Evolutionary conservation across 2,113 vertebrate species (phyloP).

Genomic region (Lanius collurio): DNA sequence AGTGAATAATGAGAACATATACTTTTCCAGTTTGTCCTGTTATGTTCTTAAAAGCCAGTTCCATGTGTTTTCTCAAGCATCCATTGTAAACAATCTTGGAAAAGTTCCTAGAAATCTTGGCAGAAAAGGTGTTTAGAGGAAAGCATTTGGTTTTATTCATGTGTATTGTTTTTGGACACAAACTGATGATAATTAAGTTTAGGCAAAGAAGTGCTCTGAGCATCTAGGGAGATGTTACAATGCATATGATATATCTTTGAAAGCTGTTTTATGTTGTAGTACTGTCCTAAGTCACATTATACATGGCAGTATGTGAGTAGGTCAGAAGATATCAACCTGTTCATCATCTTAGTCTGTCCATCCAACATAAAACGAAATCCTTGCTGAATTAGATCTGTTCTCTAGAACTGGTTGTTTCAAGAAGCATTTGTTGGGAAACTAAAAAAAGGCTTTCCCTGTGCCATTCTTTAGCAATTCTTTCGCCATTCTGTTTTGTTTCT

Average conservation of each 20-base stretch:
- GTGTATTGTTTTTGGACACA: neutral
- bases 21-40: neutral
- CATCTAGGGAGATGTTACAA: neutral
- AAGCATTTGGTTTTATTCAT: neutral
- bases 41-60: neutral
- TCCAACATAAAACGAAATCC: neutral
- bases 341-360: neutral
- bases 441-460: neutral
- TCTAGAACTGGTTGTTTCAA: neutral
- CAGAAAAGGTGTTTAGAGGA: neutral
- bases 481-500: neutral
- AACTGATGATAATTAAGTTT: neutral
- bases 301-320: neutral
- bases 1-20: neutral
- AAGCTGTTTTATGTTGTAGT: neutral
- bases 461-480: neutral
- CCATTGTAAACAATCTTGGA: neutral
- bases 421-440: neutral
- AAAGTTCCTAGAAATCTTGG: constrained; percentile 1
- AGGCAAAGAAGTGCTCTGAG: neutral
- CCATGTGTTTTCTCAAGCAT: neutral
- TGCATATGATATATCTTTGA: neutral
- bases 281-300: neutral
- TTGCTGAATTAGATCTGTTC: neutral
- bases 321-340: neutral